Evolutionary conservation across 2,113 vertebrate species (phyloP), one percentile per base, ranked within the genome.

Genomic region (Limanda limanda): DNA sequence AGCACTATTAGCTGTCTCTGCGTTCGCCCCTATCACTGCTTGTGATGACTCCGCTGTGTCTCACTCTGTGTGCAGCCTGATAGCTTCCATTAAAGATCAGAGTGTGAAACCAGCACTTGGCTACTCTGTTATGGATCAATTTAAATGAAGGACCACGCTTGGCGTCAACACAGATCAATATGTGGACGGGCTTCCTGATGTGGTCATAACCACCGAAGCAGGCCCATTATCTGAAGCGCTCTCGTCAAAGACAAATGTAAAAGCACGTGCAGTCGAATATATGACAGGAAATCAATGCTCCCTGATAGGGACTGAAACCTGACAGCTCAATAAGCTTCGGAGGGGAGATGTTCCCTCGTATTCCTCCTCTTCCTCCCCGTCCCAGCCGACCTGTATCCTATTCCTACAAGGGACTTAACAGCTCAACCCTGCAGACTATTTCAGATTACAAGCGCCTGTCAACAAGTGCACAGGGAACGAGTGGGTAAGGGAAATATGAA

Each of bases 261-360:
- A 77, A 79, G 77, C 75, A 42, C 72, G 59, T 56, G 42, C 58
- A 57, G 79, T 59, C 17, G 4, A 68, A 83, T 61, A 48, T 83
- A 80, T 88, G 91, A 88, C 87, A 67, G 86, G 68, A 88, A 91
- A 91, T 92, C 92, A 87, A 86, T 92, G 81, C 23, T 3, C 66
- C 73, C 52, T 63, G 81, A 90, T 81, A 59, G 74, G 18, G 59
- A 85, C 71, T 82, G 85, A 88, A 90, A 87, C 68, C 85, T 88
- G 92, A 90, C 90, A 86, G 90, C 92, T 91, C 91, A 85, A 88
- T 91, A 89, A 89, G 86, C 86, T 87, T 75, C 37, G 59, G 65
- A 75, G 35, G 66, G 72, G 61, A 81, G 82, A 71, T 64, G 79
- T 70, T 74, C 69, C 58, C 25, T 76, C 85, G 59, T 72, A 42